Percentiles rank a stretch among this genome's conserved stretches.
phyloP scores from a whole-genome alignment of 2,888 invertebrate species.

The Stenodera caucasica region DNA sequence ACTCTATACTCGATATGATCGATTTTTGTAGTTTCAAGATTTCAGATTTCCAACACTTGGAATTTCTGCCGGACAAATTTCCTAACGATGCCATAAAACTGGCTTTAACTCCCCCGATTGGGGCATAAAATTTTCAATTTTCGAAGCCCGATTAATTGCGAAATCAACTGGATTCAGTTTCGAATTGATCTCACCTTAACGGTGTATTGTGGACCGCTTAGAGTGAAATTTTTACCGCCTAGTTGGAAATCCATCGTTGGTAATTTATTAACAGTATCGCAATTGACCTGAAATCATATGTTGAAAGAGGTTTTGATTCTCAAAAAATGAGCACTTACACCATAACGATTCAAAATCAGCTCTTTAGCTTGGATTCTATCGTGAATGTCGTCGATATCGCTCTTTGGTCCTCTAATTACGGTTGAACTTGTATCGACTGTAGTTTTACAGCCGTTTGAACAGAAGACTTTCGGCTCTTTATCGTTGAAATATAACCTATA shows the following conservation, averaged over 20 bases:
- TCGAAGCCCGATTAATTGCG: too few species aligned
- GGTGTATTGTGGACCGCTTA: slow-evolving; percentile 66
- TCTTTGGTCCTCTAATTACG: slow-evolving; percentile 53
- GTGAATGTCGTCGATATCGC: slow-evolving; percentile 53
- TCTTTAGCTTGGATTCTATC: slow-evolving; percentile 49
- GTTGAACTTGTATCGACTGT: slow-evolving; percentile 55
- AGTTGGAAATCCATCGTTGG: slow-evolving; percentile 64
- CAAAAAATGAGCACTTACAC: slow-evolving; percentile 46
- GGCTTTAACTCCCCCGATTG: too few species aligned
- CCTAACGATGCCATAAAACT: too few species aligned
- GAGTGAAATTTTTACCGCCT: slow-evolving; percentile 61
- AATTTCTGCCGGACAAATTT: too few species aligned
- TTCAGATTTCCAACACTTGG: too few species aligned
- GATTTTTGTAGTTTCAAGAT: too few species aligned
- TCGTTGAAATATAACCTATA: slow-evolving; percentile 3
- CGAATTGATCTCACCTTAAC: slow-evolving; percentile 55
- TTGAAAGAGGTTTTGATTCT: too few species aligned
- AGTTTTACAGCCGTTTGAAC: slow-evolving; percentile 50
- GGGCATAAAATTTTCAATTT: too few species aligned
- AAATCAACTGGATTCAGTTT: too few species aligned
- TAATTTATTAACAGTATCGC: slow-evolving; percentile 61
- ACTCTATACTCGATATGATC: too few species aligned
- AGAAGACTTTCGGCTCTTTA: slow-evolving; percentile 37
- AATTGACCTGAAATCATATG: slow-evolving; percentile 63
- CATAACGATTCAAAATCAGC: slow-evolving; percentile 41